A percentile compares a stretch with the other conserved stretches of the same genome.
Evolutionary conservation across 2,113 vertebrate genomes (phyloP).

Genomic region (Hiodon alosoides): DNA sequence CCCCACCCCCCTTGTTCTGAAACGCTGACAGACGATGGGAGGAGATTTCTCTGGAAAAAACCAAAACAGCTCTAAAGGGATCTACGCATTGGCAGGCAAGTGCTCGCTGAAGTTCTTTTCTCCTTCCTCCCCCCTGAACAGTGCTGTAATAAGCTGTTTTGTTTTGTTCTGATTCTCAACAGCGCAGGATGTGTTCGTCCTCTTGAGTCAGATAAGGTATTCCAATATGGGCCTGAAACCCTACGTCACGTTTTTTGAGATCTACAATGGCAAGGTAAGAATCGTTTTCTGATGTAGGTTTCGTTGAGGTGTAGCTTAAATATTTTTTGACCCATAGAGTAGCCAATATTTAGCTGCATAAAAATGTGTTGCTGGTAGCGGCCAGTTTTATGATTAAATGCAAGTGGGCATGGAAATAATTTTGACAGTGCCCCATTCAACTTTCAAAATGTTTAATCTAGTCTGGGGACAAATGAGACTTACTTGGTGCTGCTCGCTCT

Average conservation of each 20-base stretch:
- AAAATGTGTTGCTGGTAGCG: no score
- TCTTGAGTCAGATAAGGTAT: constrained; percentile 73
- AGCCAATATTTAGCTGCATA: no score
- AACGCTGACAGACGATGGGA: constrained; percentile 83
- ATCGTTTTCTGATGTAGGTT: neutral
- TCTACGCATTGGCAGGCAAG: constrained; percentile 90
- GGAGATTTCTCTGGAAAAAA: constrained; percentile 80
- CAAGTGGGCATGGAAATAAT: no score
- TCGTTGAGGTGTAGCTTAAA: neutral
- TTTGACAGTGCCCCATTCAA: no score
- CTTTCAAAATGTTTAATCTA: no score
- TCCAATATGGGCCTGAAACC: constrained; percentile 64
- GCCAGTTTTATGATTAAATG: no score
- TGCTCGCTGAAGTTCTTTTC: constrained; percentile 10
- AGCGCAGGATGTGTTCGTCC: constrained; percentile 88
- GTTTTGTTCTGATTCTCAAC: neutral
- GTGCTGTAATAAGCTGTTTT: no score
- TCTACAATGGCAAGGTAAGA: constrained; percentile 94
- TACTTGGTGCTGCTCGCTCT: no score
- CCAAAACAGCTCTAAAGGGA: constrained; percentile 82
- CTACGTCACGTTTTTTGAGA: constrained; percentile 93
- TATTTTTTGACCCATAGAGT: neutral
- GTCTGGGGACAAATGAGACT: no score
- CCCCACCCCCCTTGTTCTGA: neutral
- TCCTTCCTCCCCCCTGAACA: neutral